Evolutionary conservation across 2,888 invertebrate genomes (phyloP).

Genomic region (Orchesella flavescens): DNA sequence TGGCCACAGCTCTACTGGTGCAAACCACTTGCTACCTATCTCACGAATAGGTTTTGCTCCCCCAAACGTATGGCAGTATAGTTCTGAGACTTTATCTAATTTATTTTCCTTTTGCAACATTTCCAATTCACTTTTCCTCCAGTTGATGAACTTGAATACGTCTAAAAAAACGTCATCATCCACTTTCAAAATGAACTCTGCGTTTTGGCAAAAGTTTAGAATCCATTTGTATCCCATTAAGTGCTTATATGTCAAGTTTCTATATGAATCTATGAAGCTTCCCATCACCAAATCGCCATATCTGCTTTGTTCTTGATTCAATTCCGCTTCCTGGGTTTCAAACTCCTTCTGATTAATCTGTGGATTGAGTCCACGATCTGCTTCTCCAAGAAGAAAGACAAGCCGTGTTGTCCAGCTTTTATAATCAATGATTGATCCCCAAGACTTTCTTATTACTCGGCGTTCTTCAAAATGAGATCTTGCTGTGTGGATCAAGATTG

Average conservation of each 20-base stretch:
- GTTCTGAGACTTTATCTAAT: neutral
- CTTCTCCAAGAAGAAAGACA: slow-evolving; percentile 16
- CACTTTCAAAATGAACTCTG: slow-evolving; percentile 71
- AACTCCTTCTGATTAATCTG: neutral
- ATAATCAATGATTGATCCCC: neutral
- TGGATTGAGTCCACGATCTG: slow-evolving; percentile 5
- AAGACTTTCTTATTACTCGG: neutral
- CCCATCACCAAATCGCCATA: slow-evolving; percentile 22
- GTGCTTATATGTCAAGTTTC: slow-evolving; percentile 72
- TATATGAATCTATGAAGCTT: slow-evolving; percentile 31
- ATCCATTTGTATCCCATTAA: slow-evolving; percentile 72
- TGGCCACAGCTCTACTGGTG: neutral
- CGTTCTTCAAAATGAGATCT: slow-evolving; percentile 28
- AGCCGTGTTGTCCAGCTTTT: slow-evolving; percentile 4
- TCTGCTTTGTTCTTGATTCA: slow-evolving; percentile 15
- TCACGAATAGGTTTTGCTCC: slow-evolving; percentile 8
- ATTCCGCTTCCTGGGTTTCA: neutral
- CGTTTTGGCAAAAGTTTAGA: slow-evolving; percentile 67
- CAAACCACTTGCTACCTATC: slow-evolving; percentile 1
- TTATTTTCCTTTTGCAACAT: neutral
- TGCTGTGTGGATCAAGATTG: slow-evolving; percentile 23
- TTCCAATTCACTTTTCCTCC: slow-evolving; percentile 21
- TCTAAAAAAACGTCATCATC: slow-evolving; percentile 73
- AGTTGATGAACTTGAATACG: slow-evolving; percentile 70
- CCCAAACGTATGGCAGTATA: neutral